Conservation (phyloP, 2,113 vertebrate genomes). For the Callithrix jacchus region DNA sequence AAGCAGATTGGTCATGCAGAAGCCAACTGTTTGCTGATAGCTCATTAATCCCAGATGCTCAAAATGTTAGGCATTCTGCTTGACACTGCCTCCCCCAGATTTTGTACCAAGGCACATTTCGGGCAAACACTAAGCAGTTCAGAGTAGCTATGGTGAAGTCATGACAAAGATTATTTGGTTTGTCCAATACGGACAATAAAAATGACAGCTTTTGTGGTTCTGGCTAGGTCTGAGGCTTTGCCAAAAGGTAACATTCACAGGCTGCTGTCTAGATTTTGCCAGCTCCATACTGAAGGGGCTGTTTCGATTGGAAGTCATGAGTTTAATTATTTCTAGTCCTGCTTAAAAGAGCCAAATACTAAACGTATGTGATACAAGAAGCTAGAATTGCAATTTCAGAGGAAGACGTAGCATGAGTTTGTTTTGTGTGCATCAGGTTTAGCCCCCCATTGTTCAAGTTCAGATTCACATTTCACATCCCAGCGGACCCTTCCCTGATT, state of each 20-base stretch:
- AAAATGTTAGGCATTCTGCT: not conserved
- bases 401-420: rapidly evolving
- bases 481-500: rapidly evolving
- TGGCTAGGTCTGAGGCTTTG: not conserved
- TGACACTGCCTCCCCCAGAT: constrained; percentile 19
- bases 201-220: not conserved
- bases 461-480: rapidly evolving
- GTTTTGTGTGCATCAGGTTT: not conserved
- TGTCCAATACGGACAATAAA: not conserved
- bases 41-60: constrained; percentile 51
- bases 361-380: not conserved
- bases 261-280: no score
- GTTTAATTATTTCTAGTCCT: not conserved
- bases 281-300: not conserved
- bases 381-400: not conserved
- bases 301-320: not conserved
- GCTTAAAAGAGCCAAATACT: not conserved
- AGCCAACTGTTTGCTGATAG: constrained; percentile 65
- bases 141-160: not conserved
- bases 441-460: not conserved
- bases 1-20: constrained; percentile 26
- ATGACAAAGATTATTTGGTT: not conserved
- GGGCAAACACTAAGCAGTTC: not conserved
- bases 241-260: not conserved
- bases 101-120: not conserved